phyloP scores from a whole-genome alignment of 2,888 invertebrate genomes.

The Nematopogon swammerdamellus region DNA sequence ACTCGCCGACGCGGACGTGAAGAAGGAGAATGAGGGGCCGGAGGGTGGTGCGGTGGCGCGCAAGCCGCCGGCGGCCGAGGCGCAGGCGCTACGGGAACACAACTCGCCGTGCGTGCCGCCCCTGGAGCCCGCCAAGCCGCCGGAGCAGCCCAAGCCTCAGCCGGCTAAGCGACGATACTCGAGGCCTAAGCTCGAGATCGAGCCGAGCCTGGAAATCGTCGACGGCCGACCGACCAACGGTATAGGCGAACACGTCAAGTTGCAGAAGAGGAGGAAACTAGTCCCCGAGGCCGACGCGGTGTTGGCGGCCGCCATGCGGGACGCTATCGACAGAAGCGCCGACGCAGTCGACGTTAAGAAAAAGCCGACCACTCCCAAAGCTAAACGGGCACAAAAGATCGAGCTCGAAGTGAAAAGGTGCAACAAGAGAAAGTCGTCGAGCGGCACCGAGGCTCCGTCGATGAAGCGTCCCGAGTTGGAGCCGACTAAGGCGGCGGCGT shows the following conservation, averaged over 20 bases:
- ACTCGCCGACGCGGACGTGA: conserved; percentile 44
- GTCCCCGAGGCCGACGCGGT: conserved; percentile 34
- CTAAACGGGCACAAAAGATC: conserved; percentile 26
- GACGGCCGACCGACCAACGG: conserved; percentile 45
- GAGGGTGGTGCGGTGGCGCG: conserved; percentile 20
- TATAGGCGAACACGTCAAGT: conserved; percentile 51
- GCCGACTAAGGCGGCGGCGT: conserved; percentile 11
- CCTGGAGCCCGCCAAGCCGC: conserved; percentile 21
- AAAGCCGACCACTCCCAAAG: conserved; percentile 20
- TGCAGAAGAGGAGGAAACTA: conserved; percentile 53
- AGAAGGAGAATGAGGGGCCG: conserved; percentile 47
- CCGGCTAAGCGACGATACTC: conserved; percentile 42
- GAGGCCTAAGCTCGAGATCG: conserved; percentile 44
- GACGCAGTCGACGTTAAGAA: conserved; percentile 29
- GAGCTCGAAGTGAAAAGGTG: conserved; percentile 36
- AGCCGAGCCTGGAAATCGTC: conserved; percentile 44
- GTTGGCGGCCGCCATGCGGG: conserved; percentile 22
- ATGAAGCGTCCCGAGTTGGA: conserved; percentile 17
- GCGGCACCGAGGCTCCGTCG: conserved; percentile 11
- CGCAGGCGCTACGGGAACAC: conserved; percentile 41
- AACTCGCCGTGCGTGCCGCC: conserved; percentile 22
- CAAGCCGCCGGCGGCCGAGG: conserved; percentile 33
- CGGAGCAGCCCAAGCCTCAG: conserved; percentile 28
- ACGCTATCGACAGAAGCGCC: conserved; percentile 15
- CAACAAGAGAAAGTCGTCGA: conserved; percentile 40